A percentile compares a stretch with the other conserved stretches of the same genome.
Evolutionary conservation across 1,140 invertebrate genomes (phyloP).

Genomic region (Reticulitermes speratus): DNA sequence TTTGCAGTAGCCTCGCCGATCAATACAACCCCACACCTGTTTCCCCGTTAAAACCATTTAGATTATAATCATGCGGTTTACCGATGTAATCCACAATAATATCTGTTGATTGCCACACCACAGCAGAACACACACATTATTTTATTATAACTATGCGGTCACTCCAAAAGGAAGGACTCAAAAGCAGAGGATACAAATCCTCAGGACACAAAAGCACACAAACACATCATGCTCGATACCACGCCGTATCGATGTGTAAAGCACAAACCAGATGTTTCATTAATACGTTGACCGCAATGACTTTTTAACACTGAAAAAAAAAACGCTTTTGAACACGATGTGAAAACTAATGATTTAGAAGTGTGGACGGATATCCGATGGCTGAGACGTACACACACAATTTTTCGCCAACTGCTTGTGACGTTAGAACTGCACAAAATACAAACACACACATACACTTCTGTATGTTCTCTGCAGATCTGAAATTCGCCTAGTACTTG

Average conservation of each 20-base stretch:
- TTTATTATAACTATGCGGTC: background rate
- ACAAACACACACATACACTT: background rate
- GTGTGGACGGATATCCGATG: background rate
- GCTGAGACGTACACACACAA: background rate
- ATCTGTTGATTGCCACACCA: background rate
- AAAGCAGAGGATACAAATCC: background rate
- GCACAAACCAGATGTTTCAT: background rate
- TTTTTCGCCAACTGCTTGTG: background rate
- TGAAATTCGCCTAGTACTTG: background rate
- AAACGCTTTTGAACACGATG: background rate
- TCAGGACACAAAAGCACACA: background rate
- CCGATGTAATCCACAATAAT: background rate
- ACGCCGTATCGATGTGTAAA: background rate
- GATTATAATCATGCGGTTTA: background rate
- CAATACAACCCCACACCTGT: slow-evolving; percentile 4
- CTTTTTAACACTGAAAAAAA: background rate
- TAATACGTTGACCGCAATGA: background rate
- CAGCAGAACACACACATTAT: background rate
- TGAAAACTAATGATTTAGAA: background rate
- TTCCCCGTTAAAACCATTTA: slow-evolving; percentile 4
- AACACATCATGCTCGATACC: background rate
- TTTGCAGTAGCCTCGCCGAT: slow-evolving; percentile 3
- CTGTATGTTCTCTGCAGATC: background rate
- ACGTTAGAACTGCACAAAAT: background rate
- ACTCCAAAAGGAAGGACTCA: background rate